phyloP scores from a whole-genome alignment of 2,797 vertebrate species.

The Smutsia temminckii region DNA sequence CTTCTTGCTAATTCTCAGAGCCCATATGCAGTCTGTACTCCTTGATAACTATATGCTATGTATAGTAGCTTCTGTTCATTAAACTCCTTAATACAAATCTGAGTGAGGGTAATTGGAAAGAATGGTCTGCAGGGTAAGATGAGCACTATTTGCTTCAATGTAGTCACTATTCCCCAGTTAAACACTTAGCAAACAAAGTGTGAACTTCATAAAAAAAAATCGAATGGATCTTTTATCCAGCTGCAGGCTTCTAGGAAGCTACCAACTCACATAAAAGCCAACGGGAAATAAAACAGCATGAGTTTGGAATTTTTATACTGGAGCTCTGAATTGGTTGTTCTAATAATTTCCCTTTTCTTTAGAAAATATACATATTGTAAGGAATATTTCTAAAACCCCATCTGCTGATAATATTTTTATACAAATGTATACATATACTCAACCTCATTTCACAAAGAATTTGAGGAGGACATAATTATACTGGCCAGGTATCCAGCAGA shows the following conservation, averaged over 20 bases:
- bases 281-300: not conserved
- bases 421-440: not conserved
- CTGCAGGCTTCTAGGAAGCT: not conserved
- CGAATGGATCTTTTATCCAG: not conserved
- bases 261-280: not conserved
- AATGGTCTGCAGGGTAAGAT: conserved; percentile 34
- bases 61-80: conserved; percentile 64
- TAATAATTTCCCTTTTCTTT: not conserved
- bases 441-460: not conserved
- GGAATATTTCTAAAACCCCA: not conserved
- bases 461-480: not conserved
- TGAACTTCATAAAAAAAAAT: conserved; percentile 60
- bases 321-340: not conserved
- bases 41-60: conserved; percentile 23
- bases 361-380: not conserved
- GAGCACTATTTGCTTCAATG: conserved; percentile 40
- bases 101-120: conserved; percentile 41
- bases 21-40: not conserved
- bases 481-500: not conserved
- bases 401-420: not conserved
- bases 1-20: not conserved
- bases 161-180: conserved; percentile 25
- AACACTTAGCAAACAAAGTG: conserved; percentile 54
- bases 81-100: conserved; percentile 63
- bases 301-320: not conserved